Percentiles rank a stretch among this genome's conserved stretches.
phyloP scores from a whole-genome alignment of 2,797 vertebrate species.

The Microctenopoma stevenorrisi region DNA sequence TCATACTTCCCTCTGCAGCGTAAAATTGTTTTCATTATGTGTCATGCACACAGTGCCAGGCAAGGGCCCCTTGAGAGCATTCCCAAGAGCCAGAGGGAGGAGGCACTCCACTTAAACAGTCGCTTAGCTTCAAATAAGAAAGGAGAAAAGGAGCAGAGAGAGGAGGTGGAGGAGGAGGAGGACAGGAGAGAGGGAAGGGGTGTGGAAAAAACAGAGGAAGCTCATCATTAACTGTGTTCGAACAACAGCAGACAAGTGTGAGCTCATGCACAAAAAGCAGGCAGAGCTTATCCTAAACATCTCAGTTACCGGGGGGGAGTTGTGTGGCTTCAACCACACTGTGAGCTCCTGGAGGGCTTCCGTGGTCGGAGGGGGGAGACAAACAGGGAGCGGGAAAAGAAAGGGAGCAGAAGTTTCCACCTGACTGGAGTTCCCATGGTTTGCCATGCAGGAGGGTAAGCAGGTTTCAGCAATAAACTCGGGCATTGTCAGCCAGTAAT shows the following conservation, averaged over 20 bases:
- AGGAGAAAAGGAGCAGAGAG: constrained; percentile 75
- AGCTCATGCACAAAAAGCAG: constrained; percentile 88
- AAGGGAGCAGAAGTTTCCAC: constrained; percentile 98
- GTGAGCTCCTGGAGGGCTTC: constrained; percentile 91
- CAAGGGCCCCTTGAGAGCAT: constrained; percentile 94
- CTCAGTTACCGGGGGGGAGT: constrained; percentile 92
- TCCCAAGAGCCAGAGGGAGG: constrained; percentile 96
- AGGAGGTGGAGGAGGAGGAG: constrained; percentile 79
- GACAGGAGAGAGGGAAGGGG: constrained; percentile 81
- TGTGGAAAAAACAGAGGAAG: constrained; percentile 87
- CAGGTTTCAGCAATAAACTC: constrained; percentile 99
- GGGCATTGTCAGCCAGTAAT: constrained; percentile 98
- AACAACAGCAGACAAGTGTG: constrained; percentile 90
- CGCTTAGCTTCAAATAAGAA: constrained; percentile 89
- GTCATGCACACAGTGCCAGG: constrained; percentile 97
- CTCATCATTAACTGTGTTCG: constrained; percentile 97
- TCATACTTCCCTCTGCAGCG: constrained; percentile 95
- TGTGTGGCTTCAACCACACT: constrained; percentile 88
- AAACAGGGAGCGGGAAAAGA: constrained; percentile 81
- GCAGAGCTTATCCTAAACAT: constrained; percentile 94
- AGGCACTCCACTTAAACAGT: constrained; percentile 98
- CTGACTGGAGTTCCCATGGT: constrained; percentile 99
- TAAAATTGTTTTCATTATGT: constrained; percentile 99
- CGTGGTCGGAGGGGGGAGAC: constrained; percentile 78
- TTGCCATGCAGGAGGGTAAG: constrained; percentile 96